Percentiles rank a stretch among this genome's conserved stretches.
phyloP scores from a whole-genome alignment of 2,888 invertebrate species.

The Arge pagana region DNA sequence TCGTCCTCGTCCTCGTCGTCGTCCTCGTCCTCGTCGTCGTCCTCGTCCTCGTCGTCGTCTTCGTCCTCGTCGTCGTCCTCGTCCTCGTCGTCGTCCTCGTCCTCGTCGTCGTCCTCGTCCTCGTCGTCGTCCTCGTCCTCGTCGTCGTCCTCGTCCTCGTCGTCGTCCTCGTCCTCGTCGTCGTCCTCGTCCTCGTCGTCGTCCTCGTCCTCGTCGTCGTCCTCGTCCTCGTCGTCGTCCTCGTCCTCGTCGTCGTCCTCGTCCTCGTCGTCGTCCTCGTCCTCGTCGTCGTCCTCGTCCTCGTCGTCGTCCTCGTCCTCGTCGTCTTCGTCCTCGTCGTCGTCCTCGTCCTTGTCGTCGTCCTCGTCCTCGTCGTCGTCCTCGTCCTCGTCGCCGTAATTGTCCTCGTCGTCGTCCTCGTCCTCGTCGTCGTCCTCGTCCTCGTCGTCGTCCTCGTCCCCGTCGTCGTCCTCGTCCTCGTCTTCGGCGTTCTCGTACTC shows the following conservation, averaged over 20 bases:
- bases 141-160: neutral
- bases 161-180: neutral
- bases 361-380: neutral
- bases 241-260: neutral
- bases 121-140: neutral
- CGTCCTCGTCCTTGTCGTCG: no score
- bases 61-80: no score
- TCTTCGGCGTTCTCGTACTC: no score
- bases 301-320: neutral
- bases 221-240: neutral
- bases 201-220: neutral
- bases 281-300: neutral
- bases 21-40: neutral
- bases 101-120: neutral
- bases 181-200: neutral
- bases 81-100: neutral
- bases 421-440: neutral
- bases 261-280: neutral
- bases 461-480: conserved; percentile 1
- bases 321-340: no score
- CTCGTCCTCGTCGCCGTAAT: neutral
- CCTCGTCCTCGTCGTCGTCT: no score
- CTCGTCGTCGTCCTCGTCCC: neutral
- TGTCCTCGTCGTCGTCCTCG: neutral
- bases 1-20: neutral